Conservation (phyloP, 2,113 vertebrate genomes). For the Typhlomys cinereus region DNA sequence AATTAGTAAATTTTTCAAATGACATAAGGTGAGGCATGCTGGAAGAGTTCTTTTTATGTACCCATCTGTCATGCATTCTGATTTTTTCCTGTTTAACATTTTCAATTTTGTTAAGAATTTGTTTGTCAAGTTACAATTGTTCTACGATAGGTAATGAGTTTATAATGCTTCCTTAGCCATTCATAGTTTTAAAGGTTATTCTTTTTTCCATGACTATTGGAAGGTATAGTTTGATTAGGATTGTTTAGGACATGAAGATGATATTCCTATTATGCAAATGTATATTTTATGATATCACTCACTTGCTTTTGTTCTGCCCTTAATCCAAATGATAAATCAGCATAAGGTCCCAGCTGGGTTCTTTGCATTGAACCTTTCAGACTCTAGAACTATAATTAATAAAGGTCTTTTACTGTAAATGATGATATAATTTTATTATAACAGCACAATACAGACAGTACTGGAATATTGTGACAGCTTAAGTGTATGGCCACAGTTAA, state of each 20-base stretch:
- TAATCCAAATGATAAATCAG: neutral
- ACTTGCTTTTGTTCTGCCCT: neutral
- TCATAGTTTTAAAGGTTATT: neutral
- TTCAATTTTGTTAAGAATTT: neutral
- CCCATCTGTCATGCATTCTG: neutral
- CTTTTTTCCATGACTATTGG: neutral
- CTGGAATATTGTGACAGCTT: neutral
- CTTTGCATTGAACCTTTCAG: neutral
- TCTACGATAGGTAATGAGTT: neutral
- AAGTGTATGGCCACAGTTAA: neutral
- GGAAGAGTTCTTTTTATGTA: neutral
- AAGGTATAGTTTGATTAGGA: neutral
- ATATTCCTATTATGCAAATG: neutral
- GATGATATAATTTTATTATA: neutral
- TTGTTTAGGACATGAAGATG: too few species aligned
- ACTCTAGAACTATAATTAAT: neutral
- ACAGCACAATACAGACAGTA: neutral
- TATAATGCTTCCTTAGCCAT: neutral
- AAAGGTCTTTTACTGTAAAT: neutral
- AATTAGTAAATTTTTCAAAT: slow-evolving; percentile 58
- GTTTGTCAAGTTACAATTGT: neutral
- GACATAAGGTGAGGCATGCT: neutral
- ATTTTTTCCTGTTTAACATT: neutral
- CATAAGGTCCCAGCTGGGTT: accelerated
- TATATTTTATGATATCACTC: too few species aligned